Evolutionary conservation across 2,113 vertebrate genomes (phyloP).

Genomic region (Apteryx mantelli): DNA sequence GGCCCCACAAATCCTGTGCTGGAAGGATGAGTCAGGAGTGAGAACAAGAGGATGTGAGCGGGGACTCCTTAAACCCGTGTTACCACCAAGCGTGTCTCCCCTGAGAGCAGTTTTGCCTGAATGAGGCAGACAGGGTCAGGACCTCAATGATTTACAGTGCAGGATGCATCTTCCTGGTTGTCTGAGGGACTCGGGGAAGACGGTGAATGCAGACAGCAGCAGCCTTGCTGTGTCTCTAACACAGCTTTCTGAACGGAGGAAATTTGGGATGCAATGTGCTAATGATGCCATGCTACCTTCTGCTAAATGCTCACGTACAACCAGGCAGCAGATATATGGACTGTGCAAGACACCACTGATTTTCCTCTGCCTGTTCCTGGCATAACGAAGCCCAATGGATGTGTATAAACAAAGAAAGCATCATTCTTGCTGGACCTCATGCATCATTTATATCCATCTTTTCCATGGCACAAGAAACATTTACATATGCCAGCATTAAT

Average conservation of each 20-base stretch:
- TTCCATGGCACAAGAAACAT: conserved; percentile 38
- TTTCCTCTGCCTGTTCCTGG: conserved; percentile 1
- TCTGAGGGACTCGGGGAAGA: not conserved
- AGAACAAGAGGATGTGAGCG: not conserved
- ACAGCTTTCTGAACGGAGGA: not conserved
- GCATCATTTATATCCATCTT: conserved; percentile 63
- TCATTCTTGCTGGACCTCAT: conserved; percentile 52
- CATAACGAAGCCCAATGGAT: conserved; percentile 2
- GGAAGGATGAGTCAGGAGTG: not conserved
- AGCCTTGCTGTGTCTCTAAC: not conserved
- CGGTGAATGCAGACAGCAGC: not conserved
- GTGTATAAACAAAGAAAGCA: conserved; percentile 52
- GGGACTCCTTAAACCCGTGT: not conserved
- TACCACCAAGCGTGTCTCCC: not conserved
- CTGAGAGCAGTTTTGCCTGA: not conserved
- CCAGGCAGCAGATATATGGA: not conserved
- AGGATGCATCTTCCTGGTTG: not conserved
- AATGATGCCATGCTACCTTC: not conserved
- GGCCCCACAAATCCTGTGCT: not conserved
- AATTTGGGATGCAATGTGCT: not conserved
- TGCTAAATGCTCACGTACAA: not conserved
- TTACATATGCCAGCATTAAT: conserved; percentile 66
- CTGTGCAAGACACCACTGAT: not conserved
- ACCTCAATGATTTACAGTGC: not conserved
- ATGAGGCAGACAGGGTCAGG: accelerated